phyloP scores from a whole-genome alignment of 2,797 vertebrate genomes.

The Tokudaia muenninki region DNA sequence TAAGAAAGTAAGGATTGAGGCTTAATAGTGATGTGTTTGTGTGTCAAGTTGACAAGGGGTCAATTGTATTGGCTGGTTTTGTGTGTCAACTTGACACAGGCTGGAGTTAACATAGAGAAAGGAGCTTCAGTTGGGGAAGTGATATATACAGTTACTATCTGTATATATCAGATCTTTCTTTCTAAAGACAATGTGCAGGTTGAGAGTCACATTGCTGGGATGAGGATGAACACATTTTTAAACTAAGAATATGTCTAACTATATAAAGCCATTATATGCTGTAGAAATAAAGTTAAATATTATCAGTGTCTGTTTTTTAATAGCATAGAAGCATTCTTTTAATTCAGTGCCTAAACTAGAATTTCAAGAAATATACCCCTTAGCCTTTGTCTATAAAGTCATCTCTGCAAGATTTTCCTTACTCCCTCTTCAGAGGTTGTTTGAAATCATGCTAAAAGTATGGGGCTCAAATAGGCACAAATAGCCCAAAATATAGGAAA shows the following conservation, averaged over 20 bases:
- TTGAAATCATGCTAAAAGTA: neutral
- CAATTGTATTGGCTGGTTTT: too few relatives aligned
- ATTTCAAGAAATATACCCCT: conserved; percentile 55
- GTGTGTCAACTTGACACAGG: too few relatives aligned
- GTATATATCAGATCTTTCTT: neutral
- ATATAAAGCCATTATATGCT: neutral
- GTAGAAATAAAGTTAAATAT: conserved; percentile 46
- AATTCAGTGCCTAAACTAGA: conserved; percentile 34
- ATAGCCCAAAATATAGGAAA: neutral
- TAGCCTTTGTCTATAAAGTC: conserved; percentile 48
- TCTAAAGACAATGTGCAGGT: neutral
- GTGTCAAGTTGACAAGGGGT: too few relatives aligned
- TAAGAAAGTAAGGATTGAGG: too few relatives aligned
- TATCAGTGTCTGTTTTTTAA: conserved; percentile 51
- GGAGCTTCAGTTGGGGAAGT: too few relatives aligned
- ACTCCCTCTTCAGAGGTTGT: neutral
- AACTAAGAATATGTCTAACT: conserved; percentile 29
- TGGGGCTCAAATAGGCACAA: neutral
- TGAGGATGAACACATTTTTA: neutral
- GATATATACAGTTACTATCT: neutral
- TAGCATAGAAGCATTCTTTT: conserved; percentile 32
- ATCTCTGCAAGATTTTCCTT: conserved; percentile 16
- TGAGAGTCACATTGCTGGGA: neutral
- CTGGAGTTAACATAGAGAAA: too few relatives aligned
- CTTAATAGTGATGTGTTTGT: too few relatives aligned